Evolutionary conservation across 2,113 vertebrate genomes (phyloP).

Genomic region (Xenopus tropicalis): DNA sequence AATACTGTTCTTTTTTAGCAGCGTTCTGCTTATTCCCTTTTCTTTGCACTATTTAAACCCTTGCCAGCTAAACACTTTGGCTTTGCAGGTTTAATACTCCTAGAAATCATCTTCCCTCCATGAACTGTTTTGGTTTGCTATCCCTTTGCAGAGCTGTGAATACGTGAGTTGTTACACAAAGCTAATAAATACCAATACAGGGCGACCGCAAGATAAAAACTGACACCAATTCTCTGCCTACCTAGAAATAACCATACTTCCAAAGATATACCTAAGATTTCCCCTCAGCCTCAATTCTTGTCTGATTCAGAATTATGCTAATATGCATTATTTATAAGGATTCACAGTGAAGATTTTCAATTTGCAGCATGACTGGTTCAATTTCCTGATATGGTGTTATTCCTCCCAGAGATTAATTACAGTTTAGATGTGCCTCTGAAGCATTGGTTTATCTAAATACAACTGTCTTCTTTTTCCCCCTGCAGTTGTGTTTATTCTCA

Average conservation of each 20-base stretch:
- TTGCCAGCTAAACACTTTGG: no score
- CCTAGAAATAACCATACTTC: background rate
- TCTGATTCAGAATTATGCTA: conserved; percentile 50
- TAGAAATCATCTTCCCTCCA: no score
- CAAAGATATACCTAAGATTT: background rate
- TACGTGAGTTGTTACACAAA: background rate
- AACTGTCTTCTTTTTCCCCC: conserved; percentile 48
- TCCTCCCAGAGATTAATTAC: conserved; percentile 62
- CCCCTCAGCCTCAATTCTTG: conserved; percentile 16
- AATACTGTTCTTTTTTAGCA: no score
- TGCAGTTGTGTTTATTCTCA: conserved; percentile 50
- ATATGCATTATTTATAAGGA: conserved; percentile 61
- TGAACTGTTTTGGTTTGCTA: no score
- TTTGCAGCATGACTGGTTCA: conserved; percentile 69
- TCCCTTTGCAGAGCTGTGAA: no score
- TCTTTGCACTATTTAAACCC: no score
- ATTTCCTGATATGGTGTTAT: conserved; percentile 62
- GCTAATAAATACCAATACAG: background rate
- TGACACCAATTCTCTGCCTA: background rate
- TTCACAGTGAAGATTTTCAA: conserved; percentile 64
- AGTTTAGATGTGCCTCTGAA: conserved; percentile 58
- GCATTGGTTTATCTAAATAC: conserved; percentile 55
- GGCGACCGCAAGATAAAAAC: background rate
- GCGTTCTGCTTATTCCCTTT: no score
- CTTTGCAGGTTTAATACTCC: no score